A percentile compares a stretch with the other conserved stretches of the same genome.
Conservation (phyloP, 1,140 invertebrate genomes). For the Bombus fervidus region DNA sequence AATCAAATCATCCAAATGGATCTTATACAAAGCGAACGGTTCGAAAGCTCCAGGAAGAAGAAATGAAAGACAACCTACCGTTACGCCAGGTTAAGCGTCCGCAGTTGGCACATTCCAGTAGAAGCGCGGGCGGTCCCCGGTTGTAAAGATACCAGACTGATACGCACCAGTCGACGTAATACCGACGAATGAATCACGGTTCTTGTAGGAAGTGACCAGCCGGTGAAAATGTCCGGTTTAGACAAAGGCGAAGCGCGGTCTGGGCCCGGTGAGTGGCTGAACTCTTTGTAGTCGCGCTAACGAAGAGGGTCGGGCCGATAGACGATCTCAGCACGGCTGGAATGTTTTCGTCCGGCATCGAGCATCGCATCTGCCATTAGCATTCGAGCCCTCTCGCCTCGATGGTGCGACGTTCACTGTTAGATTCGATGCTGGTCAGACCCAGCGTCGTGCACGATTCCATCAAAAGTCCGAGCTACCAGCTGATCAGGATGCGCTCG, state of each 20-base stretch:
- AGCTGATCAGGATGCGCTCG: slow-evolving; percentile 44
- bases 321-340: slow-evolving; percentile 67
- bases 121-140: slow-evolving; percentile 36
- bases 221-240: slow-evolving; percentile 47
- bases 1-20: too few relatives aligned
- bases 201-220: slow-evolving; percentile 39
- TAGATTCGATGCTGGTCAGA: slow-evolving; percentile 45
- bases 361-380: slow-evolving; percentile 72
- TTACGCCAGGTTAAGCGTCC: slow-evolving; percentile 11
- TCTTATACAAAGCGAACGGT: neutral
- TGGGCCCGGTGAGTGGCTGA: slow-evolving; percentile 1
- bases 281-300: slow-evolving; percentile 58
- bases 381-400: slow-evolving; percentile 59
- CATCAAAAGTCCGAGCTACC: slow-evolving; percentile 42
- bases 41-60: neutral
- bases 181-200: slow-evolving; percentile 50
- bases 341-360: slow-evolving; percentile 70
- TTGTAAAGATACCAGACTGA: slow-evolving; percentile 23
- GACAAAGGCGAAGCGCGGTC: slow-evolving; percentile 29
- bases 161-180: slow-evolving; percentile 40
- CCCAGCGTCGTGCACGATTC: slow-evolving; percentile 45
- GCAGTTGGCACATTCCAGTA: slow-evolving; percentile 26
- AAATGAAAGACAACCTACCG: slow-evolving; percentile 13
- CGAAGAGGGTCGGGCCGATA: slow-evolving; percentile 68
- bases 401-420: slow-evolving; percentile 52